phyloP scores from a whole-genome alignment of 2,888 invertebrate genomes.

The Nephrotoma flavescens region DNA sequence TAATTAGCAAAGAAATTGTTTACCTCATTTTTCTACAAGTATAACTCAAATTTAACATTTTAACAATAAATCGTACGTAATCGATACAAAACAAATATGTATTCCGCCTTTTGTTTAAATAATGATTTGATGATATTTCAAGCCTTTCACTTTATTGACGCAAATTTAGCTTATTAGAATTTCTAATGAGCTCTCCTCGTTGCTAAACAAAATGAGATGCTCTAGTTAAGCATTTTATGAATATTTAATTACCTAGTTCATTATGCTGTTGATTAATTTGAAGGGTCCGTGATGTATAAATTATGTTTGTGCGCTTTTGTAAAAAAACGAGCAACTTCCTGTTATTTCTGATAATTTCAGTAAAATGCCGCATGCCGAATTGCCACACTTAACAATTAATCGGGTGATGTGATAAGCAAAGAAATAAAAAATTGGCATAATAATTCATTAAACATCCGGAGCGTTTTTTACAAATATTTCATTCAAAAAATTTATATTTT shows the following conservation, averaged over 20 bases:
- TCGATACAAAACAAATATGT: no score
- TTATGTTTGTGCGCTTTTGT: not conserved
- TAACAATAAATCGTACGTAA: no score
- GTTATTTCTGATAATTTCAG: not conserved
- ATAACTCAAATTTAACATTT: no score
- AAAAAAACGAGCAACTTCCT: not conserved
- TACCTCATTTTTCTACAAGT: no score
- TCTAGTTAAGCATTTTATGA: not conserved
- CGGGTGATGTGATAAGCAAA: no score
- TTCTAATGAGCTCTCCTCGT: not conserved
- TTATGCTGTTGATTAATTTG: no score
- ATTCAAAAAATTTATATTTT: not conserved
- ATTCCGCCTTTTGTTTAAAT: no score
- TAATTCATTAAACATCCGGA: not conserved
- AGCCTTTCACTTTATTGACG: no score
- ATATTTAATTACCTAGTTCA: not conserved
- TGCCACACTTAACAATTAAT: not conserved
- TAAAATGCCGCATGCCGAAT: not conserved
- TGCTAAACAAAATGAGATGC: not conserved
- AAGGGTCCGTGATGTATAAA: not conserved
- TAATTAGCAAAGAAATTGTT: no score
- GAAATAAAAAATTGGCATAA: not conserved
- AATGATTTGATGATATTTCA: no score
- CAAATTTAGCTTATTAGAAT: not conserved
- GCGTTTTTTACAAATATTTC: not conserved